Conservation (phyloP, 1,140 invertebrate species). For the Bemisia tabaci region DNA sequence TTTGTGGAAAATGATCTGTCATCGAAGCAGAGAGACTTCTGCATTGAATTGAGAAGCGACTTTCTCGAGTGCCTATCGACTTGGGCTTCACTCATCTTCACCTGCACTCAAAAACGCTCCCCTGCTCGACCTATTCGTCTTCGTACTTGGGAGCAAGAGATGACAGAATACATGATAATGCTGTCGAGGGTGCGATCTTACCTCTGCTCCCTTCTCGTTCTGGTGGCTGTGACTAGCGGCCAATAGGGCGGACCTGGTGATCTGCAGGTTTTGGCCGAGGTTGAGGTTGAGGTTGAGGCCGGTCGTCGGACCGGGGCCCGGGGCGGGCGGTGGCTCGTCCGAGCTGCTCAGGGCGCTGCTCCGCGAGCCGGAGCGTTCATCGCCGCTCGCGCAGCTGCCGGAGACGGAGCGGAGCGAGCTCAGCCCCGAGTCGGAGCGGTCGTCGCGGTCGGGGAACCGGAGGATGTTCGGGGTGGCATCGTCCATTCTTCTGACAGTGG, state of each 20-base stretch:
- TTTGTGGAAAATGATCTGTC: no score
- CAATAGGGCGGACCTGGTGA: no score
- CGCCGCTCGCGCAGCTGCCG: conserved; percentile 33
- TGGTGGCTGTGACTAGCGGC: neutral
- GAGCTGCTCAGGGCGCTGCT: conserved; percentile 44
- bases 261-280: conserved; percentile 1
- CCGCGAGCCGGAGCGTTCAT: conserved; percentile 51
- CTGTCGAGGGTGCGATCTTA: no score
- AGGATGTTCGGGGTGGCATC: neutral
- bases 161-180: no score
- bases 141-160: no score
- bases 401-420: conserved; percentile 43
- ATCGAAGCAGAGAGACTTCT: no score
- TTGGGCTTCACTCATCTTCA: no score
- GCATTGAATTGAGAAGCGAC: no score
- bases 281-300: neutral
- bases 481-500: neutral
- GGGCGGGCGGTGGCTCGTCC: conserved; percentile 34
- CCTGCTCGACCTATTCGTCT: no score
- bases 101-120: no score
- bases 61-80: no score
- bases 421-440: conserved; percentile 51
- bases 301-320: neutral
- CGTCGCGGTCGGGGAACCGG: conserved; percentile 22
- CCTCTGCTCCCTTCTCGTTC: neutral